Evolutionary conservation across 2,113 vertebrate species (phyloP).

Genomic region (Catharus bicknelli): DNA sequence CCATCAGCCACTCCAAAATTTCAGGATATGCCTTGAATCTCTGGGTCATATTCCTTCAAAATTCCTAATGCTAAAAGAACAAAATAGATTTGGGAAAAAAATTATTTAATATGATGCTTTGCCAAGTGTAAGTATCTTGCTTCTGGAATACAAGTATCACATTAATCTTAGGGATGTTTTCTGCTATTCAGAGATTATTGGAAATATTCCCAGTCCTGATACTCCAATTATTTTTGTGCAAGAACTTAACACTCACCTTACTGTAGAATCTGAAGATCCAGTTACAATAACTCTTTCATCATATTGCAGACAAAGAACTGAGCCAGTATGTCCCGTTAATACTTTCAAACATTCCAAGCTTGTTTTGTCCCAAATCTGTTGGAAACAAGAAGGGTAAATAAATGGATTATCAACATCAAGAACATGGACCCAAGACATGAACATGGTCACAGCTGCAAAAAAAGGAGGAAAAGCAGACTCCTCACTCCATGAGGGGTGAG

Average conservation of each 20-base stretch:
- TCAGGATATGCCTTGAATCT: not conserved
- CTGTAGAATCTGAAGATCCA: conserved; percentile 97
- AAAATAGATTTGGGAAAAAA: not conserved
- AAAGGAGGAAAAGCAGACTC: not conserved
- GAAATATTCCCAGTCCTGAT: not conserved
- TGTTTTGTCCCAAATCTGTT: conserved; percentile 97
- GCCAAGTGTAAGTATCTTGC: not conserved
- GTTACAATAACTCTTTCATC: conserved; percentile 98
- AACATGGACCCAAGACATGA: not conserved
- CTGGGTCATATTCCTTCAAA: not conserved
- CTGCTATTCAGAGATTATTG: not conserved
- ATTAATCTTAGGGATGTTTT: not conserved
- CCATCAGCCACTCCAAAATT: not conserved
- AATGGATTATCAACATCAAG: not conserved
- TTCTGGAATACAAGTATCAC: not conserved
- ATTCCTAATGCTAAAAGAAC: not conserved
- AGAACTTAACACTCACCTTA: conserved; percentile 78
- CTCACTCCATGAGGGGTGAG: not conserved
- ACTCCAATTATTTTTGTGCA: not conserved
- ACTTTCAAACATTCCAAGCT: conserved; percentile 97
- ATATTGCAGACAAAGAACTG: conserved; percentile 96
- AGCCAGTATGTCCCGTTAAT: conserved; percentile 96
- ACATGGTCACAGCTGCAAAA: fast-evolving
- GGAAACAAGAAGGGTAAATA: not conserved
- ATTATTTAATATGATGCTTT: not conserved